These are phyloP conservation scores for Dicerorhinus sumatrensis DNA, from an alignment of 2,113 vertebrate species.

Conservation along the genomic window DNA sequence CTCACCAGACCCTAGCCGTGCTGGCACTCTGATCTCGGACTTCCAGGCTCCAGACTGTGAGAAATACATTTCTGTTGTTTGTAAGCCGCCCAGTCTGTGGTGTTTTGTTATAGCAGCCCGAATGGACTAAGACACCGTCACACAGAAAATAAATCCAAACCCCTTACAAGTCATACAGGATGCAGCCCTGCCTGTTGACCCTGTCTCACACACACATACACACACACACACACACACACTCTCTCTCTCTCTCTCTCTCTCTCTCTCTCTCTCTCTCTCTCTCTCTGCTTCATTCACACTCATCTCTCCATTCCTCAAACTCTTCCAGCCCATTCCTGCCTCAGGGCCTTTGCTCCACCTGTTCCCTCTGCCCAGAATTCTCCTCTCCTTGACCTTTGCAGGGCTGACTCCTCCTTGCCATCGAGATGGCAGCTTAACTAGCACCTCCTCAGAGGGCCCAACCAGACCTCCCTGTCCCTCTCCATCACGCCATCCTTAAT, in stretches of 20 bases:
- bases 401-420: neutral
- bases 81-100: neutral
- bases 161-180: no score
- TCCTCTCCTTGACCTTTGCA: neutral
- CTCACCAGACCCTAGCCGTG: neutral
- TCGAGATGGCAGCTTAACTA: neutral
- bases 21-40: neutral
- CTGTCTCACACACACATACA: neutral
- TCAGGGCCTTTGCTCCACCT: neutral
- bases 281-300: rapidly evolving
- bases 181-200: neutral
- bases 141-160: neutral
- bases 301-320: neutral
- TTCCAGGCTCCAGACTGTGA: neutral
- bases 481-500: no score
- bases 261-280: neutral
- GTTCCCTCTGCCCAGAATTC: neutral
- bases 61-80: neutral
- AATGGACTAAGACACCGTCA: neutral
- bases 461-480: neutral
- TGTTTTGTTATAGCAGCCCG: neutral
- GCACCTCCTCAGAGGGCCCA: neutral
- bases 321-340: neutral
- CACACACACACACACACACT: no score
- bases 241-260: neutral